Evolutionary conservation across 2,113 vertebrate species (phyloP), one percentile per base, ranked within the genome.

Genomic region (Mugil cephalus): DNA sequence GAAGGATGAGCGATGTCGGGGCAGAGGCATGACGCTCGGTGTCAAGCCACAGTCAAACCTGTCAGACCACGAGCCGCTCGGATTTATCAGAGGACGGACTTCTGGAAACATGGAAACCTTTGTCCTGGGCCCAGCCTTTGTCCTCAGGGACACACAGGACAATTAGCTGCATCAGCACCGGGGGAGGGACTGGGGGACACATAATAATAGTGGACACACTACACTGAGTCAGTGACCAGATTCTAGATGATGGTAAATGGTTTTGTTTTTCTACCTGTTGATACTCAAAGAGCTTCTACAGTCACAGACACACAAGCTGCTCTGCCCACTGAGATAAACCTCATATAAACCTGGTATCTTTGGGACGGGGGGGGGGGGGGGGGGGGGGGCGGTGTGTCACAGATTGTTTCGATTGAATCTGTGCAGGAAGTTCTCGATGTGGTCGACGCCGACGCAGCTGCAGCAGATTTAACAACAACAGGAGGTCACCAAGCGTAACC

Each of bases 1-100:
- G 77, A 96, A 92, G 53, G 96, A 96, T 0, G 92, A 94, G 77
- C 94, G 92, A 74, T 94, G 95, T 90, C 96, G 93, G 7, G 95
- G 94, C 80, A 98, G 91, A 92, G 95, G 93, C 96, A 97, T 96
- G 83, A 24, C 75, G 15, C 38, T 63, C 62, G 50, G 67, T 13
- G 8, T 70, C 40, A n/a, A n/a, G 62, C 36, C 19, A 40, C 58
- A 10, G 76, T 54, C 89, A 93, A 88, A 94, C 87, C 82, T 79
- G 89, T 70, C 85, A 73, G 82, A 46, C 82, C 13, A 74, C 70
- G 51, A 9, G 13, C 2, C 5, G 24, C 8, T 38, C 56, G 58
- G 79, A 84, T 90, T 93, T 96, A 95, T 95, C 92, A 87, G 76
- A 79, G 75, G 38, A 64, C 36, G 36, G 84, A 13, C 72, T 95